phyloP scores from a whole-genome alignment of 2,113 vertebrate genomes.

The Sceloporus tristichus region DNA sequence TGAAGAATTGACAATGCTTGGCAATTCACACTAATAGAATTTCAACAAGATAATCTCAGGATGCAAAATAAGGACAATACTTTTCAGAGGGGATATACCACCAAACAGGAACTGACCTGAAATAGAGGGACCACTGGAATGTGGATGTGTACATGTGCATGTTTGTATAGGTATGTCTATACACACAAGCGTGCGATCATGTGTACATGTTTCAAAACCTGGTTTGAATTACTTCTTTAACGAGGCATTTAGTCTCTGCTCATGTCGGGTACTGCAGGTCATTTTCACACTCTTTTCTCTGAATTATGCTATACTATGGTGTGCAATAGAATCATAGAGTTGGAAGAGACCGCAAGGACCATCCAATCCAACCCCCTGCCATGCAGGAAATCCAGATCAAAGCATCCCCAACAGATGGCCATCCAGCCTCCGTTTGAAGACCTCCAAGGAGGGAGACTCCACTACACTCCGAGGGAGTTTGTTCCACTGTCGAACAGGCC shows the following conservation, averaged over 20 bases:
- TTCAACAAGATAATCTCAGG: background rate
- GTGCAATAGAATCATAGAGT: background rate
- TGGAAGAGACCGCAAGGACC: too few species aligned
- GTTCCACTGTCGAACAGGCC: too few species aligned
- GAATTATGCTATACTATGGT: background rate
- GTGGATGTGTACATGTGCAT: too few species aligned
- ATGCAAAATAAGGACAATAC: background rate
- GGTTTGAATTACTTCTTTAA: background rate
- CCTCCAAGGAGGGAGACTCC: too few species aligned
- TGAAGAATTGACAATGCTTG: background rate
- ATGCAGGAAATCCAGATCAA: too few species aligned
- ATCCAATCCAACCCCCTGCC: too few species aligned
- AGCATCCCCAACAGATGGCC: too few species aligned
- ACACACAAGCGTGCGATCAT: background rate
- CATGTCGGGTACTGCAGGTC: background rate
- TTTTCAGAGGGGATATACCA: background rate
- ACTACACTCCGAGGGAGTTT: too few species aligned
- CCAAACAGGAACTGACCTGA: background rate
- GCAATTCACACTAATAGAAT: background rate
- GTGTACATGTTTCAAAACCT: background rate
- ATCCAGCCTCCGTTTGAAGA: too few species aligned
- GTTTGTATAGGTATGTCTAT: too few species aligned
- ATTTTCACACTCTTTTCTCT: background rate
- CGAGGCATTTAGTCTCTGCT: background rate
- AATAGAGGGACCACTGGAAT: background rate